Conservation (phyloP, 2,888 invertebrate species). For the Caenorhabditis panamensis region DNA sequence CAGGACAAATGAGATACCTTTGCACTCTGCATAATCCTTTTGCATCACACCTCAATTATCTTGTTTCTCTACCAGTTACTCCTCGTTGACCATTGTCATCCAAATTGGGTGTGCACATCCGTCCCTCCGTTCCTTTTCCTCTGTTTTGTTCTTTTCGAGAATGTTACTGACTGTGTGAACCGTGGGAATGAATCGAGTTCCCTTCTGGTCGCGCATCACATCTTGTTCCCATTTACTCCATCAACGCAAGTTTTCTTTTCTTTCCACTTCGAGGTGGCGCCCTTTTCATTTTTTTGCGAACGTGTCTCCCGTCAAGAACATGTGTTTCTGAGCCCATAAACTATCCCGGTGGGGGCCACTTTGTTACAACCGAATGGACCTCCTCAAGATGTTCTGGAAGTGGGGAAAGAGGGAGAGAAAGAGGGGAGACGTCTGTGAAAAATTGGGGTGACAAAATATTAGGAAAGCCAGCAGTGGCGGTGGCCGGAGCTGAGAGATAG, state of each 20-base stretch:
- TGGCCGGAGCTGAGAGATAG: constrained; percentile 27
- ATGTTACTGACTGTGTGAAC: background rate
- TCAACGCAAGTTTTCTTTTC: constrained; percentile 38
- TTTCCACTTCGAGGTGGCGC: constrained; percentile 1
- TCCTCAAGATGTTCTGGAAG: constrained; percentile 39
- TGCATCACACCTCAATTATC: constrained; percentile 53
- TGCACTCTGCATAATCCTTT: constrained; percentile 25
- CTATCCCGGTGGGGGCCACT: constrained; percentile 34
- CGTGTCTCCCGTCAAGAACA: constrained; percentile 57
- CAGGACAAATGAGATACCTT: constrained; percentile 25
- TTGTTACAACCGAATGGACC: constrained; percentile 53
- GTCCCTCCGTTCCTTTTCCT: background rate
- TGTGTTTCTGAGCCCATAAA: constrained; percentile 58
- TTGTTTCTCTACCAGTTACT: constrained; percentile 11
- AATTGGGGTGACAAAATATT: constrained; percentile 50
- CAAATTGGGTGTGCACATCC: constrained; percentile 16
- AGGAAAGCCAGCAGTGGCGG: constrained; percentile 14
- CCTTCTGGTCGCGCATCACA: constrained; percentile 5
- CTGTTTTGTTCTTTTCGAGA: background rate
- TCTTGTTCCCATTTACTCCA: constrained; percentile 52
- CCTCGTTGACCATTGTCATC: constrained; percentile 12
- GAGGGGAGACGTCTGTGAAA: constrained; percentile 6
- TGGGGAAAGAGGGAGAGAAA: too few relatives aligned
- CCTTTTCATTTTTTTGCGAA: constrained; percentile 41
- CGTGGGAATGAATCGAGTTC: background rate